These are phyloP conservation scores for Ceratothoa steindachneri DNA, from an alignment of 2,888 invertebrate species.

Conservation along the genomic window DNA sequence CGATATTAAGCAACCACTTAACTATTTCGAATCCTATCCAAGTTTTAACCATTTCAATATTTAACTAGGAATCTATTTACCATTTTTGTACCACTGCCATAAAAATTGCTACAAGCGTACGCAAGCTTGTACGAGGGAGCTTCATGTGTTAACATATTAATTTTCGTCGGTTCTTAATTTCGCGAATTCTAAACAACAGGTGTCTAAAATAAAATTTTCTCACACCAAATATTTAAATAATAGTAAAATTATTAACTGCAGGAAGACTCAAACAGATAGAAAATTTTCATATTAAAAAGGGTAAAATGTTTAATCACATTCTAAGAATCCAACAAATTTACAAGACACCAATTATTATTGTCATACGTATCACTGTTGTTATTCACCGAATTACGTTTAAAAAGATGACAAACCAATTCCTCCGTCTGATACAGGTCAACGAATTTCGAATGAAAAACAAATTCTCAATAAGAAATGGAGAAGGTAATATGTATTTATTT, in stretches of 20 bases:
- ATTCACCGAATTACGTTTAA: not conserved
- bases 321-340: not conserved
- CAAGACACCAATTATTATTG: not conserved
- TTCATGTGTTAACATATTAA: no score
- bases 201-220: not conserved
- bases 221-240: not conserved
- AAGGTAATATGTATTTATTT: constrained; percentile 13
- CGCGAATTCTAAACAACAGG: constrained; percentile 7
- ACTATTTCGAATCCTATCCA: no score
- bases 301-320: no score
- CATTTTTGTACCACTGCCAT: no score
- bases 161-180: not conserved
- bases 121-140: no score
- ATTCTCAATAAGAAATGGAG: constrained; percentile 13
- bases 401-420: not conserved
- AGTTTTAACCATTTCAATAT: no score
- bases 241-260: no score
- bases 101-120: not conserved
- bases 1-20: no score
- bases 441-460: constrained; percentile 10
- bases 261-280: no score
- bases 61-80: no score
- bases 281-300: no score
- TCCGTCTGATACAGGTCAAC: not conserved
- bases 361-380: not conserved